These are phyloP conservation scores for Catostomus latipinnis DNA, from an alignment of 2,797 vertebrate genomes.

Conservation along the genomic window DNA sequence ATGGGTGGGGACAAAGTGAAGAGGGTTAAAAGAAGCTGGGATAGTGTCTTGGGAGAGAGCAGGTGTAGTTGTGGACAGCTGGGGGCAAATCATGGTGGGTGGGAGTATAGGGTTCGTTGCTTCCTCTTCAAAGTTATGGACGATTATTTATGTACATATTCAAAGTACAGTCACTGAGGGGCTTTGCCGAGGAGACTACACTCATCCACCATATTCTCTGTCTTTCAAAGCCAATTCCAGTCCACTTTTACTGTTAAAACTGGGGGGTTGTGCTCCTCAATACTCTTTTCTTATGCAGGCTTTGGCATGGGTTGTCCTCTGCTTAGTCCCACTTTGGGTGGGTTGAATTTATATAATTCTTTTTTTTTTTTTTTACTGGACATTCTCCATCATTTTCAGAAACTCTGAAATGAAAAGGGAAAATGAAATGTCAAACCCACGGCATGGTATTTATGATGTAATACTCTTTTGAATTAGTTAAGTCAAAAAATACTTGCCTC, in stretches of 20 bases:
- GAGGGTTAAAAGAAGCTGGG: constrained; percentile 54
- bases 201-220: neutral
- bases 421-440: neutral
- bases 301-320: constrained; percentile 1
- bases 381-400: constrained; percentile 85
- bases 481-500: too few species aligned
- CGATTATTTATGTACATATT: constrained; percentile 74
- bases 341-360: constrained; percentile 64
- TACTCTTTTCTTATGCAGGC: neutral
- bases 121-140: constrained; percentile 75
- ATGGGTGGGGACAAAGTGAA: constrained; percentile 25
- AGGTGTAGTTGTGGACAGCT: constrained; percentile 73
- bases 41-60: constrained; percentile 69
- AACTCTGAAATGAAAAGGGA: constrained; percentile 72
- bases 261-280: neutral
- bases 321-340: neutral
- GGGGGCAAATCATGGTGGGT: constrained; percentile 45
- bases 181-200: neutral
- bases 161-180: constrained; percentile 40
- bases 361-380: constrained; percentile 70
- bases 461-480: too few species aligned
- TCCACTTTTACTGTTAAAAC: constrained; percentile 16
- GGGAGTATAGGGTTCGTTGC: constrained; percentile 21
- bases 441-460: too few species aligned
- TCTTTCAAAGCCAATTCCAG: neutral